These are phyloP conservation scores for Pterostichus madidus DNA, from an alignment of 2,888 invertebrate genomes.

Conservation along the genomic window DNA sequence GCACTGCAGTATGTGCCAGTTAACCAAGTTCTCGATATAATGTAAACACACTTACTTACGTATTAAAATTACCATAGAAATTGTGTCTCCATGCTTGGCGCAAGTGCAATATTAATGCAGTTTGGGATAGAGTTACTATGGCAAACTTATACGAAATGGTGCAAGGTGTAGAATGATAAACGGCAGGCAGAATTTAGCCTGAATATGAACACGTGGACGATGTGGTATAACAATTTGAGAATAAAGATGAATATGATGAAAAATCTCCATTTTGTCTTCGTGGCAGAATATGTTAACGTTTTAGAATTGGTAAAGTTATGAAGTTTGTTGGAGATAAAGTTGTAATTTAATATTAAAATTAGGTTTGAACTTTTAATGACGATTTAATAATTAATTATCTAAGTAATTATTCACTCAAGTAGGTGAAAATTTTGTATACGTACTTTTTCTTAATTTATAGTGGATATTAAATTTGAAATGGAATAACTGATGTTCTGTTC, in stretches of 20 bases:
- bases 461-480: not conserved
- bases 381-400: conserved; percentile 38
- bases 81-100: conserved; percentile 16
- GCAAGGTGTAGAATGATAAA: conserved; percentile 26
- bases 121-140: conserved; percentile 19
- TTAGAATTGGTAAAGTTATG: conserved; percentile 6
- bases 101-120: conserved; percentile 33
- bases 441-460: not conserved
- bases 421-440: not conserved
- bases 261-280: not conserved
- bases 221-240: not conserved
- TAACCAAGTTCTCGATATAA: conserved; percentile 34
- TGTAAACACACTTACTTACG: conserved; percentile 27
- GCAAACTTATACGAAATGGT: not conserved
- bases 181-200: not conserved
- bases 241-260: not conserved
- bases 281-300: not conserved
- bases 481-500: too few species aligned
- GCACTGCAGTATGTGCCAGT: not conserved
- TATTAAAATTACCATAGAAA: conserved; percentile 41
- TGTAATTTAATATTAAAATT: conserved; percentile 36
- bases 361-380: conserved; percentile 5
- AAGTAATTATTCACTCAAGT: not conserved
- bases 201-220: conserved; percentile 1
- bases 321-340: conserved; percentile 3